Evolutionary conservation across 2,113 vertebrate genomes (phyloP).

Genomic region (Anhinga anhinga): DNA sequence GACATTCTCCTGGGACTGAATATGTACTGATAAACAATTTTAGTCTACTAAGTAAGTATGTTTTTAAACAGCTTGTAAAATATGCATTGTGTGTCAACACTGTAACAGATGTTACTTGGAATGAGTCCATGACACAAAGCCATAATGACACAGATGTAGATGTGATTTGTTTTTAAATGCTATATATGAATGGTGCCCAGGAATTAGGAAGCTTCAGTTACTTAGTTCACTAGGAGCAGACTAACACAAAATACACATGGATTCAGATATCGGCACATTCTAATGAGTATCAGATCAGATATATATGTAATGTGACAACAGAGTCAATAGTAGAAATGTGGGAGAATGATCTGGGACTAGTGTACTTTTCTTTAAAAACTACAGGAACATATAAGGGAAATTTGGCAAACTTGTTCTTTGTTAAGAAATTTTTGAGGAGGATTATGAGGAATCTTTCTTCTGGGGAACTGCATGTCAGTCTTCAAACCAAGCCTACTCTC

Average conservation of each 20-base stretch:
- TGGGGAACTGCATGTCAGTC: neutral
- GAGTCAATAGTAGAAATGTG: neutral
- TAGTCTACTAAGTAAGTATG: slow-evolving; percentile 31
- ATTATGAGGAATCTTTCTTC: neutral
- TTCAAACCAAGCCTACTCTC: neutral
- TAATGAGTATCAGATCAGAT: neutral
- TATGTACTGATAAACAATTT: slow-evolving; percentile 46
- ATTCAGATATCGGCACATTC: neutral
- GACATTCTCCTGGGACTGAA: neutral
- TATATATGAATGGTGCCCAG: neutral
- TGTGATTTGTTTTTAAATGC: slow-evolving; percentile 28
- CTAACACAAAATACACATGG: neutral
- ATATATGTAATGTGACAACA: neutral
- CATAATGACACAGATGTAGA: slow-evolving; percentile 35
- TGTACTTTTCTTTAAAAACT: neutral
- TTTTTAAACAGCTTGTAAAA: slow-evolving; percentile 56
- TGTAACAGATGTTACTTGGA: slow-evolving; percentile 55
- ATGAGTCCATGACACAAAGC: slow-evolving; percentile 30
- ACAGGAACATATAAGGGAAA: neutral
- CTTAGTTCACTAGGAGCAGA: neutral
- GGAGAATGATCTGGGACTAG: neutral
- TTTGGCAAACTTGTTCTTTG: neutral
- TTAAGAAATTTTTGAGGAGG: neutral
- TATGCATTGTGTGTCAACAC: slow-evolving; percentile 31
- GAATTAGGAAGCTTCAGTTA: neutral